phyloP scores from a whole-genome alignment of 2,888 invertebrate genomes.

The Acronicta aceris region DNA sequence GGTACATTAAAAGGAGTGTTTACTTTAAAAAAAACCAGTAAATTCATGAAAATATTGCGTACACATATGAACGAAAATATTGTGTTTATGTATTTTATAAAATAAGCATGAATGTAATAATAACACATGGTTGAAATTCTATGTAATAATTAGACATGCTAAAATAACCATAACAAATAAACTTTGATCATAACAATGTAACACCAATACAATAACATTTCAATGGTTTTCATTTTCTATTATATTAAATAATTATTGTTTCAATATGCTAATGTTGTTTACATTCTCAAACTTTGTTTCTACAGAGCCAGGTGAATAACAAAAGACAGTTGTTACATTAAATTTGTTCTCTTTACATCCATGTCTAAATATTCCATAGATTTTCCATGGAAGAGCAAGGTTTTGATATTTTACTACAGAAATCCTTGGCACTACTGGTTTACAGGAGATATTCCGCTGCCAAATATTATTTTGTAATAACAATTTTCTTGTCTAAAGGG shows the following conservation, averaged over 20 bases:
- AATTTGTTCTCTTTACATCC: constrained; percentile 1
- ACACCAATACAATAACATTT: background rate
- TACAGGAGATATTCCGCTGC: no score
- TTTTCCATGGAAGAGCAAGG: constrained; percentile 7
- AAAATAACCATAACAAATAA: background rate
- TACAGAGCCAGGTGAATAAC: constrained; percentile 7
- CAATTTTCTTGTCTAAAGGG: no score
- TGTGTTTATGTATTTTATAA: no score
- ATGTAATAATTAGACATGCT: background rate
- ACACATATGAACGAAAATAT: no score
- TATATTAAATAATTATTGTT: background rate
- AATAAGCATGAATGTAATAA: background rate
- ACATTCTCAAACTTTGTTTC: background rate
- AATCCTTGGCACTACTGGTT: no score
- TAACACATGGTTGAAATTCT: background rate
- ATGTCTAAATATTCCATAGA: constrained; percentile 13
- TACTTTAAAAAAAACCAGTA: no score
- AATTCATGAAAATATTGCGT: no score
- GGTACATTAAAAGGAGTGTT: no score
- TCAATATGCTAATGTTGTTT: constrained; percentile 1
- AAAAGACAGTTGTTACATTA: constrained; percentile 6
- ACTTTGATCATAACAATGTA: constrained; percentile 1
- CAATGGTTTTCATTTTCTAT: background rate
- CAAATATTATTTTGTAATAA: no score
- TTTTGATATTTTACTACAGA: background rate